phyloP scores from a whole-genome alignment of 2,113 vertebrate species.

The Eulemur rufifrons region DNA sequence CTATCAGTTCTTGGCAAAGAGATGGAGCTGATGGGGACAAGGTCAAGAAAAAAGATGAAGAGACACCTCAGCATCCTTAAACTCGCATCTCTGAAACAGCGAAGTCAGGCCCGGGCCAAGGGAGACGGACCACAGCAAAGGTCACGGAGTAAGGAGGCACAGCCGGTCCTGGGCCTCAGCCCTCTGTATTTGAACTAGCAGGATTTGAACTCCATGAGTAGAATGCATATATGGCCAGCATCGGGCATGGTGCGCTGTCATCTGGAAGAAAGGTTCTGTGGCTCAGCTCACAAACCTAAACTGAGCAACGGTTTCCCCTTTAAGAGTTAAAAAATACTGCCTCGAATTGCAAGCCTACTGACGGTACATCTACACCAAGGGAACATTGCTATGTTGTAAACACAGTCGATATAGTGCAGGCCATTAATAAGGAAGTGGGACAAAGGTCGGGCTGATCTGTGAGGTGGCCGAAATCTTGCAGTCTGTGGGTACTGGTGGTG shows the following conservation, averaged over 20 bases:
- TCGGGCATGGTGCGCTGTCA: neutral
- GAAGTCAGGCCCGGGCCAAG: neutral
- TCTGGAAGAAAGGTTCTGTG: neutral
- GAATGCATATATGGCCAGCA: neutral
- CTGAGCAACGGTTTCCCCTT: slow-evolving; percentile 20
- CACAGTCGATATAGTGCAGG: neutral
- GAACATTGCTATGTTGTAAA: neutral
- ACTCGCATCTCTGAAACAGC: neutral
- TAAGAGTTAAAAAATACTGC: slow-evolving; percentile 7
- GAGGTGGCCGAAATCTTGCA: slow-evolving; percentile 35
- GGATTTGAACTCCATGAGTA: slow-evolving; percentile 3
- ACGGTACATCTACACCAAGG: neutral
- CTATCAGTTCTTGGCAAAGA: neutral
- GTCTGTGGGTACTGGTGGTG: slow-evolving; percentile 12
- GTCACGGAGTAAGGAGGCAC: neutral
- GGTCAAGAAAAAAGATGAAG: neutral
- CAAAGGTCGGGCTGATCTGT: neutral
- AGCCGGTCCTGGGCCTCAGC: neutral
- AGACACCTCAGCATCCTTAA: neutral
- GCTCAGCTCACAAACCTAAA: neutral
- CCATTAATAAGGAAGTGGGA: neutral
- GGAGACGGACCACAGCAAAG: neutral
- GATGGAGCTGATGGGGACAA: neutral
- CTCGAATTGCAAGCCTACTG: neutral
- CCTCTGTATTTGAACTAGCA: neutral